Evolutionary conservation across 2,888 invertebrate species (phyloP), one percentile per base, ranked within the genome.

Genomic region (Caenorhabditis sp.): DNA sequence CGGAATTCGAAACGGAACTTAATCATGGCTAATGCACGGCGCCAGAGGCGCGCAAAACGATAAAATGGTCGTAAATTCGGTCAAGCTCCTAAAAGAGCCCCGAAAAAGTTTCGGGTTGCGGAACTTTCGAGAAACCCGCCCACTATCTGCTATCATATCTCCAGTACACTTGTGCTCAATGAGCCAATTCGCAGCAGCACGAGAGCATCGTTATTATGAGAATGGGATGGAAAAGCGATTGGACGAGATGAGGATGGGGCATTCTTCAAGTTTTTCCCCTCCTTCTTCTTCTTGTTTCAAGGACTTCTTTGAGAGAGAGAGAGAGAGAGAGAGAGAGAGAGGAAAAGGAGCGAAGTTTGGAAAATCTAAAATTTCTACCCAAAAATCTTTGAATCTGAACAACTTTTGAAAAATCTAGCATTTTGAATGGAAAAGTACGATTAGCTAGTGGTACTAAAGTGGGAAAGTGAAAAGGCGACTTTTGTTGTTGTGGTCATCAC

Each of bases 11-110:
- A 58, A 41, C 9, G 37, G 27, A 13, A 52, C 32, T 50, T 30
- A 66, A 66, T 66, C 56, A 46, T 39, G 58, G 24, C 41, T 68
- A 59, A 68, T 68, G 68, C 41, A 66, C 56, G 58, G 58, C 66
- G 39, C 66, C 50, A 37, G 43, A 39, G 55, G 41, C 45, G 20
- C 32, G 3, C 22, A 15, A 46, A 50, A 27, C 58, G 41, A 68
- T 68, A 68, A 68, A 68, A 68, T 26, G 52, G 37, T 68, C 68
- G 68, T 68, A 68, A 68, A 68, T 39, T 46, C 20, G 4, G 37
- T 30, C 9, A 6, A 11, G 30, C 15, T 17, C 32, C 8, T 3
- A 2, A 13, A 3, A 13, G 9, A 9, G 9, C 6, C 35, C 35
- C 35, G 1, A 46, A 46, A 46, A 26, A 26, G 24, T n/a, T 9